A percentile compares a stretch with the other conserved stretches of the same genome.
Conservation (phyloP, 2,888 invertebrate genomes). For the Oxystoma pomonae region DNA sequence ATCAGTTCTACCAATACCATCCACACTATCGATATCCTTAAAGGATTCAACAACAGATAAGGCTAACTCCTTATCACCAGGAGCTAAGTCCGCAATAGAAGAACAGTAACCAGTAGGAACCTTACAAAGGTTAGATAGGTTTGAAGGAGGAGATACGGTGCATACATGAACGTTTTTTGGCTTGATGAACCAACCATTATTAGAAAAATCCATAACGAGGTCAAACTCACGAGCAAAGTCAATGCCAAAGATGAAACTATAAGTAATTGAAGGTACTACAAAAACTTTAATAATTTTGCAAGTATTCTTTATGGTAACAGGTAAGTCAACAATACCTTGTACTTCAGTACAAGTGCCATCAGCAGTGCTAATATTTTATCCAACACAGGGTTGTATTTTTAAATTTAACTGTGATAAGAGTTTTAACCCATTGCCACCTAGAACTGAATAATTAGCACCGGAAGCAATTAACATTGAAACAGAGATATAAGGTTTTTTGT, state of each 20-base stretch:
- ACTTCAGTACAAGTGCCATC: not conserved
- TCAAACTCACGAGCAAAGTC: constrained; percentile 3
- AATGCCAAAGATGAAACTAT: constrained; percentile 11
- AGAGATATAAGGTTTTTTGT: not conserved
- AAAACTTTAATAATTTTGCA: constrained; percentile 1
- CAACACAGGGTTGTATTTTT: not conserved
- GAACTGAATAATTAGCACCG: not conserved
- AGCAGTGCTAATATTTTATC: not conserved
- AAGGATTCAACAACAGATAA: constrained; percentile 7
- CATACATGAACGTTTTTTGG: not conserved
- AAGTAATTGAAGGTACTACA: constrained; percentile 8
- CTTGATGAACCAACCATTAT: not conserved
- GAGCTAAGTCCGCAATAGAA: constrained; percentile 2
- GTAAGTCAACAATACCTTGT: constrained; percentile 3
- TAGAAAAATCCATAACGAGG: not conserved
- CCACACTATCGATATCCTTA: constrained; percentile 15
- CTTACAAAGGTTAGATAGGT: not conserved
- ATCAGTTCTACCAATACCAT: constrained; percentile 20
- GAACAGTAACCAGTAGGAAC: not conserved
- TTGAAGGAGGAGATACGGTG: not conserved
- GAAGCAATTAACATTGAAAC: not conserved
- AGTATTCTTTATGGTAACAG: not conserved
- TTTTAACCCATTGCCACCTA: not conserved
- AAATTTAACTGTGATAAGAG: no score
- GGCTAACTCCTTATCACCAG: not conserved